Evolutionary conservation across 2,113 vertebrate species (phyloP).

Genomic region (Origma solitaria): DNA sequence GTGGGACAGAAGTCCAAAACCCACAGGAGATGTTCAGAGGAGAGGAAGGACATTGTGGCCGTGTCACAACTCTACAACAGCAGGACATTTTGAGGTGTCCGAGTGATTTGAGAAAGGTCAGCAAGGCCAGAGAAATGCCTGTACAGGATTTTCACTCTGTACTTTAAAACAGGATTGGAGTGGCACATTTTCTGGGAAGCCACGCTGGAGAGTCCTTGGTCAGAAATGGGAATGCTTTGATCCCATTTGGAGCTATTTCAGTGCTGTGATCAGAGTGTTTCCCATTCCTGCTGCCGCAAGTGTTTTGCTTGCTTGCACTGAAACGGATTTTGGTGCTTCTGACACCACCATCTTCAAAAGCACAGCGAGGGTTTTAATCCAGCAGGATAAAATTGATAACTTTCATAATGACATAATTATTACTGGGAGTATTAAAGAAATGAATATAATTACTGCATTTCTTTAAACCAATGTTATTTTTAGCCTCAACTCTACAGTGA

Average conservation of each 20-base stretch:
- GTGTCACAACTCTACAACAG: fast-evolving
- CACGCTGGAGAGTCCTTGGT: fast-evolving
- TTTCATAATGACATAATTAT: not conserved
- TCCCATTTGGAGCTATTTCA: not conserved
- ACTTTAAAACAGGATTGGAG: not conserved
- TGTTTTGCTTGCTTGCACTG: not conserved
- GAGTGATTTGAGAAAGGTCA: not conserved
- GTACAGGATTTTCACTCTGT: not conserved
- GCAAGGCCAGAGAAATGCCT: not conserved
- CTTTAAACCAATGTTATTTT: not conserved
- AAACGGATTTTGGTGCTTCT: not conserved
- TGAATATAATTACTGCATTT: not conserved
- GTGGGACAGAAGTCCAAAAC: not conserved
- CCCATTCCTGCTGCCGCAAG: not conserved
- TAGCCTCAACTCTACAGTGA: not conserved
- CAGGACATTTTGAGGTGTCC: not conserved
- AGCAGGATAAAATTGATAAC: not conserved
- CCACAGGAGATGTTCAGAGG: not conserved
- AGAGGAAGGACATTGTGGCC: fast-evolving
- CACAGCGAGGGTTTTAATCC: not conserved
- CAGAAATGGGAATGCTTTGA: not conserved
- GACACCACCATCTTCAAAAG: not conserved
- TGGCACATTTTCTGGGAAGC: not conserved
- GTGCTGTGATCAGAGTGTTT: not conserved
- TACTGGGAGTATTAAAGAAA: not conserved